Conservation (phyloP, 2,888 invertebrate genomes). For the Didymodactylos carnosus region DNA sequence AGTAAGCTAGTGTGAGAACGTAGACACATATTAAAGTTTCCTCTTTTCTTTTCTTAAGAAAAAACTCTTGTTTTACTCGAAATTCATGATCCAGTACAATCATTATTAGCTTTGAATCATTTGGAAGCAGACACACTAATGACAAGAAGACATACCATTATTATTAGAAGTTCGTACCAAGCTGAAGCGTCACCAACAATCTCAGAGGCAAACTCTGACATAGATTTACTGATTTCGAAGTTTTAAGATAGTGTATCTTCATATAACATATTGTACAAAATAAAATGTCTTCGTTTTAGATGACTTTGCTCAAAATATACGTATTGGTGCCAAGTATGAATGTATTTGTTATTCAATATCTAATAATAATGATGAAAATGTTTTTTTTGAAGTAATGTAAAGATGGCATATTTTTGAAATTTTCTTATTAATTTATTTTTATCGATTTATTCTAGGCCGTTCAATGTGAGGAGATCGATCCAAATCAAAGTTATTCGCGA, state of each 20-base stretch:
- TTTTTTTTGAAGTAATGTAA: neutral
- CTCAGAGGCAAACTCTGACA: too few species aligned
- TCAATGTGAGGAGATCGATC: neutral
- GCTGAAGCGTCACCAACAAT: too few species aligned
- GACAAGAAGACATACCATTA: neutral
- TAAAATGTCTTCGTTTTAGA: neutral
- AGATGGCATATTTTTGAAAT: too few species aligned
- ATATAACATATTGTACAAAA: neutral
- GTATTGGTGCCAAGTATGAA: neutral
- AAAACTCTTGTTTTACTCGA: neutral
- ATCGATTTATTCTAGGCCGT: neutral
- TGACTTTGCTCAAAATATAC: neutral
- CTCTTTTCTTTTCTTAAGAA: neutral
- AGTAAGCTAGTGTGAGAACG: too few species aligned
- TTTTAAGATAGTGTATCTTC: neutral
- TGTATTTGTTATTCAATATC: neutral
- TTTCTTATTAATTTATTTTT: neutral
- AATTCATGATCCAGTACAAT: neutral
- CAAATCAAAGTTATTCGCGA: too few species aligned
- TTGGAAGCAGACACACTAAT: neutral
- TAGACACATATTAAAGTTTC: neutral
- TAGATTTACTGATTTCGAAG: too few species aligned
- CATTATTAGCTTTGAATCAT: neutral
- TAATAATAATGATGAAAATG: neutral
- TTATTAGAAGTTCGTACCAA: too few species aligned